A percentile compares a stretch with the other conserved stretches of the same genome.
phyloP scores from a whole-genome alignment of 2,797 vertebrate species.

The Enteromius treurensis region DNA sequence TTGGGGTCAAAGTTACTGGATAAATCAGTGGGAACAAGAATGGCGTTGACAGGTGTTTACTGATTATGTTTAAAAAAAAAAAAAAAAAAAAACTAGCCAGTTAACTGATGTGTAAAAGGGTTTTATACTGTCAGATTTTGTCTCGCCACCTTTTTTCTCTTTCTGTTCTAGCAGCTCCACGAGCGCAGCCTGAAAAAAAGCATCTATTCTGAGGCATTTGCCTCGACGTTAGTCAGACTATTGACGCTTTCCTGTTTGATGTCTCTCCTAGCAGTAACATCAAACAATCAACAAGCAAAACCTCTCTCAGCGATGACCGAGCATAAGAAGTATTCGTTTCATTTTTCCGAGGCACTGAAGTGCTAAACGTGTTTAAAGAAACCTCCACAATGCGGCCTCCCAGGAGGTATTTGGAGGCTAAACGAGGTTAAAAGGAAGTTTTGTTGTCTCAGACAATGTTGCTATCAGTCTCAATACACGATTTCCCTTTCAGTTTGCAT shows the following conservation, averaged over 20 bases:
- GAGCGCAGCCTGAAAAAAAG: conserved; percentile 28
- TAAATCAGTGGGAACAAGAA: conserved; percentile 21
- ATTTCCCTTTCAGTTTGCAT: conserved; percentile 83
- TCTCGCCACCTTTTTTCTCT: neutral
- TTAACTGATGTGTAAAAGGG: conserved; percentile 34
- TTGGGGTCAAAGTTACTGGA: conserved; percentile 22
- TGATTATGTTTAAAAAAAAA: neutral
- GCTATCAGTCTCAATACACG: conserved; percentile 74
- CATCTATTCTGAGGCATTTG: conserved; percentile 47
- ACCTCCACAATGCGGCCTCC: conserved; percentile 67
- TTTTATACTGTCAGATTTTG: conserved; percentile 6
- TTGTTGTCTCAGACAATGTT: conserved; percentile 61
- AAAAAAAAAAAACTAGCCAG: conserved; percentile 5
- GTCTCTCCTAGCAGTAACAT: conserved; percentile 55
- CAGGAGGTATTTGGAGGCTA: conserved; percentile 71
- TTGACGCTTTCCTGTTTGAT: conserved; percentile 57
- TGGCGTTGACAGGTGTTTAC: conserved; percentile 43
- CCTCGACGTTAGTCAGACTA: conserved; percentile 45
- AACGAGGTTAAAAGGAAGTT: conserved; percentile 69
- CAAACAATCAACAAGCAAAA: conserved; percentile 57
- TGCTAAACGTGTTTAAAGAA: conserved; percentile 71
- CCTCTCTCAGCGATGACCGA: conserved; percentile 38
- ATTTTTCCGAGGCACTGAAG: conserved; percentile 51
- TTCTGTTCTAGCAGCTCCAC: conserved; percentile 16
- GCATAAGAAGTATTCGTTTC: conserved; percentile 46